Conservation (phyloP, 2,113 vertebrate genomes). For the Campylorhamphus procurvoides region DNA sequence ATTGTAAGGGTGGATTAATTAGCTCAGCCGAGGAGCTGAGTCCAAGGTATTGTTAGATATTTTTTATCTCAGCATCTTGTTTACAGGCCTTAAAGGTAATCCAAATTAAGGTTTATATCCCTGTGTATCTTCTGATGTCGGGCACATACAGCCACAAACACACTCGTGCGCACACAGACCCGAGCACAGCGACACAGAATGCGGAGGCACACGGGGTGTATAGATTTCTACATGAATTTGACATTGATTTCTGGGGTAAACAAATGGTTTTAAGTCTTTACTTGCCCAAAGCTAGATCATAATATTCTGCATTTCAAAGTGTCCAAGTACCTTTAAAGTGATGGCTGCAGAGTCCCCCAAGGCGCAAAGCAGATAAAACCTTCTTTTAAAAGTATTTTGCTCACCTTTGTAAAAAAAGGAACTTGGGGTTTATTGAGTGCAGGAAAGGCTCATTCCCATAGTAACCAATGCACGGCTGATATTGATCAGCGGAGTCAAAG, state of each 20-base stretch:
- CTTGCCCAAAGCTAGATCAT: slow-evolving; percentile 88
- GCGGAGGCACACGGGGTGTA: background rate
- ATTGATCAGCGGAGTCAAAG: slow-evolving; percentile 81
- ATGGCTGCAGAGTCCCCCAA: slow-evolving; percentile 79
- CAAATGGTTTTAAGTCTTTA: slow-evolving; percentile 87
- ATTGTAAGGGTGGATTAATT: slow-evolving; percentile 30
- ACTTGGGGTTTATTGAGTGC: slow-evolving; percentile 80
- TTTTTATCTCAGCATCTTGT: slow-evolving; percentile 19
- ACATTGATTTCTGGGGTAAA: slow-evolving; percentile 92
- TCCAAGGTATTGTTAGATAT: background rate
- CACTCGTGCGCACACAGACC: background rate
- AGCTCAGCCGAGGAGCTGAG: background rate
- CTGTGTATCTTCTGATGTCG: background rate
- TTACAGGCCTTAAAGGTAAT: slow-evolving; percentile 1
- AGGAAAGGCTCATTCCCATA: slow-evolving; percentile 74
- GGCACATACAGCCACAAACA: background rate
- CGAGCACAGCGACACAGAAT: background rate
- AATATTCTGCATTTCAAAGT: slow-evolving; percentile 88
- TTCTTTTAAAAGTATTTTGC: slow-evolving; percentile 88
- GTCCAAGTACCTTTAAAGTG: slow-evolving; percentile 84
- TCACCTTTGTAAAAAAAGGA: slow-evolving; percentile 86
- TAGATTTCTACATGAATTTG: slow-evolving; percentile 67
- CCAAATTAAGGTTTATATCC: background rate
- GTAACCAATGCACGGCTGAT: slow-evolving; percentile 77
- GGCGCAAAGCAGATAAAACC: slow-evolving; percentile 80